Evolutionary conservation across 2,888 invertebrate genomes (phyloP).

Genomic region (Plagodis dolabraria): DNA sequence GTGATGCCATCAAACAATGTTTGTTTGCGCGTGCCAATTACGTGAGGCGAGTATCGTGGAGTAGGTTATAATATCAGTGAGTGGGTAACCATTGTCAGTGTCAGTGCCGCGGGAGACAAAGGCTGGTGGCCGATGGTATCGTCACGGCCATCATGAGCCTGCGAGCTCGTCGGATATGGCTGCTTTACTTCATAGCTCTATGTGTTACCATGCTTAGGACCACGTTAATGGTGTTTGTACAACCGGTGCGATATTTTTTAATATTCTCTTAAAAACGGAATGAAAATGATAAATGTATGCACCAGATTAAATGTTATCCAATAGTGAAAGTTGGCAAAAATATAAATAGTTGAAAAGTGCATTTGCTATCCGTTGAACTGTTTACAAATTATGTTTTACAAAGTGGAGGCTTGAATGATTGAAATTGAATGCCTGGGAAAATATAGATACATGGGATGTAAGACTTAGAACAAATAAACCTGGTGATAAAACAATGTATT

Average conservation of each 20-base stretch:
- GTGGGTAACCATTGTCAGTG: conserved; percentile 52
- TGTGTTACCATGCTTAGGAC: conserved; percentile 56
- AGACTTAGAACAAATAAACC: too few relatives aligned
- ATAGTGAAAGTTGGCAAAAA: too few relatives aligned
- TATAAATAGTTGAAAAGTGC: too few relatives aligned
- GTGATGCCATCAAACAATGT: conserved; percentile 37
- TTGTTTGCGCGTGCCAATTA: conserved; percentile 37
- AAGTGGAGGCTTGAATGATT: too few relatives aligned
- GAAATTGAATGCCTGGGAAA: too few relatives aligned
- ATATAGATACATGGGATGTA: too few relatives aligned
- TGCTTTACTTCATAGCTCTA: conserved; percentile 41
- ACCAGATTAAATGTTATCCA: too few relatives aligned
- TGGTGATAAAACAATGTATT: too few relatives aligned
- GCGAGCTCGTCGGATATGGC: conserved; percentile 44
- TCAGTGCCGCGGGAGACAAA: conserved; percentile 59
- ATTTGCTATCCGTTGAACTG: too few relatives aligned
- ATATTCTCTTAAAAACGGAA: too few relatives aligned
- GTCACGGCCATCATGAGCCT: conserved; percentile 41
- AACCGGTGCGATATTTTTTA: conserved; percentile 50
- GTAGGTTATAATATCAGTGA: conserved; percentile 16
- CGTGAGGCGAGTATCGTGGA: conserved; percentile 31
- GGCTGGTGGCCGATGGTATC: conserved; percentile 55
- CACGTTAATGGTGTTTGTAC: conserved; percentile 54
- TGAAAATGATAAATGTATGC: too few relatives aligned
- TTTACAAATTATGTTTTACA: too few relatives aligned